Base-by-base conservation (phyloP, 2,888 invertebrate species). In the Idaea aversata region DNA sequence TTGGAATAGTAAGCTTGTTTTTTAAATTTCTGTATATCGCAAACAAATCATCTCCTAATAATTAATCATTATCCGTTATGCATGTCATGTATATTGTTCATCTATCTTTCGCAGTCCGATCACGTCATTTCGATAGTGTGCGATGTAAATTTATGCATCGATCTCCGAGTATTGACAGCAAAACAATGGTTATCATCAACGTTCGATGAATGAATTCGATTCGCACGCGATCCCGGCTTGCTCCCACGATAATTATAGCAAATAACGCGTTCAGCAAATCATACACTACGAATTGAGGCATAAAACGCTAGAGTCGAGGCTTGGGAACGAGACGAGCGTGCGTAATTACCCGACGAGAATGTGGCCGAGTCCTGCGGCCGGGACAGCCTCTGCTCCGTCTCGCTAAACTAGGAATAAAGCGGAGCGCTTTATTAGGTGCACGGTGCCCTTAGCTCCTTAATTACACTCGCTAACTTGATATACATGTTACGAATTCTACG, bases 281-380 rank as follows among this genome's bases (percentile, higher is more conserved):
- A 90, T 90, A 90, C 82, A 88, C 82, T 87, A 85, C 85, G 83
- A 88, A 89, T 90, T 89, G 87, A 88, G 88, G 88, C 88, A 88
- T 90, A 88, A 90, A 91, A 90, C 86, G 88, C 87, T 86, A 88
- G 84, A 88, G 85, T 81, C 75, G 82, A 82, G 80, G 86, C 88
- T 87, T 89, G 89, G 88, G 87, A 90, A 88, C 85, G 85, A 85
- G 85, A 86, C 84, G 84, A 81, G 85, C 88, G 87, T 86, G 87
- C 86, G 89, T 91, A 91, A 91, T 91, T 91, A 88, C 87, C 88
- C 88, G 85, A 76, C 88, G 87, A 85, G 91, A 91, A 91, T 90
- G 91, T 87, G 88, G 87, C 86, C 81, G 77, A 83, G 86, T 87
- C 88, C 88, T 88, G 88, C 82, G 87, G 86, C 87, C 78, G 81